Conservation (phyloP, 35 echinoderm and acorn worm genomes). For the Diadema setosum region DNA sequence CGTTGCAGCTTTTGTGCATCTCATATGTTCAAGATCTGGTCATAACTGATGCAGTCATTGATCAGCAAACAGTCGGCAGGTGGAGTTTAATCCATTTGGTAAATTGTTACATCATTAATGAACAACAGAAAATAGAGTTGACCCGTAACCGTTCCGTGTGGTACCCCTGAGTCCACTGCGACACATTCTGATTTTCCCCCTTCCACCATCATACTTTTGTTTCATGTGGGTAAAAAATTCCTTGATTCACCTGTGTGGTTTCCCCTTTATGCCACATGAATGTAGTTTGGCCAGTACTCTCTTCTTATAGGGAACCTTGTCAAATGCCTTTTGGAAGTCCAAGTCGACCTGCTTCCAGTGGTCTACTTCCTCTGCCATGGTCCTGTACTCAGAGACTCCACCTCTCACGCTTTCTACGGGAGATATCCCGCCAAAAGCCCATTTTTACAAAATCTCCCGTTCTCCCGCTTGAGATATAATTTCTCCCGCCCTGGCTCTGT, state of each 20-base stretch:
- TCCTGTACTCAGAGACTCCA: no score
- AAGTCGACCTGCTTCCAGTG: not conserved
- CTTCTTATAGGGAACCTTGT: not conserved
- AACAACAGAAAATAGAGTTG: not conserved
- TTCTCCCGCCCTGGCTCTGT: no score
- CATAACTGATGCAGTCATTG: not conserved
- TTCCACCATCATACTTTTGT: not conserved
- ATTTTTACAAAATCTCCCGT: no score
- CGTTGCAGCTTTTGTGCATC: not conserved
- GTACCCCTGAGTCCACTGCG: not conserved
- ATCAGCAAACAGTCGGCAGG: not conserved
- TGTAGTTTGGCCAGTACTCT: not conserved
- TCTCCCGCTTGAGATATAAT: no score
- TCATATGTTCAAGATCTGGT: not conserved
- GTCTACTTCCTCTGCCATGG: not conserved
- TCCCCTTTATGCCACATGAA: not conserved
- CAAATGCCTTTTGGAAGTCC: no score
- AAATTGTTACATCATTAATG: slow-evolving; percentile 29
- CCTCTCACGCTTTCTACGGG: no score
- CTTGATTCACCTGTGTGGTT: slow-evolving; percentile 5
- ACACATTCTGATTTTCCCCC: not conserved
- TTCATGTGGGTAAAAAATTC: not conserved
- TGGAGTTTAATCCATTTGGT: not conserved
- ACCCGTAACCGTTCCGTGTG: not conserved
- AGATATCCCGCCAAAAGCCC: no score